Evolutionary conservation across 2,797 vertebrate species (phyloP).

Genomic region (Dryobates pubescens): DNA sequence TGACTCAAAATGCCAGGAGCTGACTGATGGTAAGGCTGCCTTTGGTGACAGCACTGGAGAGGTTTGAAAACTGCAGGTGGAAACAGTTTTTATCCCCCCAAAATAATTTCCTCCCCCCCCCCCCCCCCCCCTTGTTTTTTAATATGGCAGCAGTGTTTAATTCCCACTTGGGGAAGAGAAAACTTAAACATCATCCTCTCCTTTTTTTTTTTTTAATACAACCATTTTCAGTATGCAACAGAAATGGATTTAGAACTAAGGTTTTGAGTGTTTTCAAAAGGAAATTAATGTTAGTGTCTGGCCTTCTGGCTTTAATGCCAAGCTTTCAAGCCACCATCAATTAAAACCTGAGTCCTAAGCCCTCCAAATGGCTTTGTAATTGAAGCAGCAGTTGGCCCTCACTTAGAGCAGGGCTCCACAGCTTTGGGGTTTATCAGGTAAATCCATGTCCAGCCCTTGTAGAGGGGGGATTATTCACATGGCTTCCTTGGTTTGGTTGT

Average conservation of each 20-base stretch:
- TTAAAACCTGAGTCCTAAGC: conserved; percentile 44
- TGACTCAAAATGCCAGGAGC: background rate
- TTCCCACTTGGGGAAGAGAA: background rate
- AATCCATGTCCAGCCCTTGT: conserved; percentile 26
- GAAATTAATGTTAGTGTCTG: background rate
- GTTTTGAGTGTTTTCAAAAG: background rate
- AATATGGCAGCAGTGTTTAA: background rate
- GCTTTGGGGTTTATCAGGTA: background rate
- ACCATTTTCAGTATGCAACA: fast-evolving
- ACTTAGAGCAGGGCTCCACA: background rate
- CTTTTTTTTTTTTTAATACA: background rate
- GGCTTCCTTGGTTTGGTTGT: background rate
- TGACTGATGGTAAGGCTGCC: background rate
- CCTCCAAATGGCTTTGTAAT: conserved; percentile 17
- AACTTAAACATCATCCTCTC: background rate
- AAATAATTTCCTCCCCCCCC: no score
- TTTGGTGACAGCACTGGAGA: no score
- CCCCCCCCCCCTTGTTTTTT: no score
- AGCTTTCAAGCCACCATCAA: conserved; percentile 20
- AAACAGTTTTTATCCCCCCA: background rate
- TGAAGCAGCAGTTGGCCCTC: background rate
- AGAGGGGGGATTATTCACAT: conserved; percentile 14
- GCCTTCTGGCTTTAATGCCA: conserved; percentile 18
- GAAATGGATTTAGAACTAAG: background rate
- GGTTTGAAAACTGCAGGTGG: background rate